phyloP scores from a whole-genome alignment of 37 sponge, comb jelly and placozoan genomes.

The Spongilla lacustris region DNA sequence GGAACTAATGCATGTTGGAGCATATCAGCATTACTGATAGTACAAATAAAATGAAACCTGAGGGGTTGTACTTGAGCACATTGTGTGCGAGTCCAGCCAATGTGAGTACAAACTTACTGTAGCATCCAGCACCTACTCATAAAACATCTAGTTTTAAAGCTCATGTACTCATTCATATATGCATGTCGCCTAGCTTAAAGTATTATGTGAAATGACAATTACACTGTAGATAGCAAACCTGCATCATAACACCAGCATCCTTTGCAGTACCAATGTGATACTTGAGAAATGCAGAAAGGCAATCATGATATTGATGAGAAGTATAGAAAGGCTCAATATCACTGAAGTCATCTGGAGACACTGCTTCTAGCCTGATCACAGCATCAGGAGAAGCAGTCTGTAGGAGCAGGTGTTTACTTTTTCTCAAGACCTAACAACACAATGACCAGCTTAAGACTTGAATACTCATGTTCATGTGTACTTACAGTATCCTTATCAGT shows the following conservation, averaged over 20 bases:
- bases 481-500: conserved; percentile 24
- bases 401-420: conserved; percentile 51
- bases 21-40: too few relatives aligned
- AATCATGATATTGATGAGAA: conserved; percentile 38
- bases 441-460: background rate
- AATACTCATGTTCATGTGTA: background rate
- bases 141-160: too few relatives aligned
- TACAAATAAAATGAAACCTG: too few relatives aligned
- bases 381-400: conserved; percentile 74
- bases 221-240: background rate
- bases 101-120: too few relatives aligned
- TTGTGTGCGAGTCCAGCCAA: too few relatives aligned
- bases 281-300: conserved; percentile 41
- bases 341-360: background rate
- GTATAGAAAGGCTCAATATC: conserved; percentile 29
- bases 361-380: conserved; percentile 36
- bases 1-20: too few relatives aligned
- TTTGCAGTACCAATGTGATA: background rate
- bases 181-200: too few relatives aligned
- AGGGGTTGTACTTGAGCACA: too few relatives aligned
- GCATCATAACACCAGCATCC: background rate
- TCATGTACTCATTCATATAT: too few relatives aligned
- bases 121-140: too few relatives aligned
- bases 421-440: conserved; percentile 30
- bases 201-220: too few relatives aligned